Evolutionary conservation across 2,888 invertebrate species (phyloP).

Genomic region (Oeneis ivallda): DNA sequence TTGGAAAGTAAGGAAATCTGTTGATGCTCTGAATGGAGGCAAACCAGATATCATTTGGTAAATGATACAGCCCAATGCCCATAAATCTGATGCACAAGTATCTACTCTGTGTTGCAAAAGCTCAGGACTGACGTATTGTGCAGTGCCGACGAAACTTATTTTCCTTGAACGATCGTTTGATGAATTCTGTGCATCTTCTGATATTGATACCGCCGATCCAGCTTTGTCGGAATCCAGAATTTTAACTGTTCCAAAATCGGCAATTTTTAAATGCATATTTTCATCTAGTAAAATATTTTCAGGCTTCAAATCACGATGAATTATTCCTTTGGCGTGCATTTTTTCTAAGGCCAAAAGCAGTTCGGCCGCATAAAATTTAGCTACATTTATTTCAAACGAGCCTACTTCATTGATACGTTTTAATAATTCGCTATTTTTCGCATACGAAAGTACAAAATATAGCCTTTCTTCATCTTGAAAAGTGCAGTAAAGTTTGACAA

Average conservation of each 20-base stretch:
- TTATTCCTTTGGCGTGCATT: conserved; percentile 92
- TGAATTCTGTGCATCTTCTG: conserved; percentile 53
- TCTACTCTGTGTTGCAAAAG: conserved; percentile 90
- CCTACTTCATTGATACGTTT: conserved; percentile 95
- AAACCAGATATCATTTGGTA: conserved; percentile 98
- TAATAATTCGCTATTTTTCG: conserved; percentile 96
- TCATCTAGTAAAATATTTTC: conserved; percentile 98
- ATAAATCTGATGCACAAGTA: conserved; percentile 92
- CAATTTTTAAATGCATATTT: conserved; percentile 97
- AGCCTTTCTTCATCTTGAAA: conserved; percentile 96
- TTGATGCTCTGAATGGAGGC: conserved; percentile 95
- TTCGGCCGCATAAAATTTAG: conserved; percentile 97
- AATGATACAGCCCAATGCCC: conserved; percentile 98
- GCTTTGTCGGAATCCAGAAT: conserved; percentile 82
- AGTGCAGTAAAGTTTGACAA: conserved; percentile 96
- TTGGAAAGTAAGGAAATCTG: conserved; percentile 97
- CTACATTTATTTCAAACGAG: conserved; percentile 93
- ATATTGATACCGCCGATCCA: conserved; percentile 44
- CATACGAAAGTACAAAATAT: conserved; percentile 97
- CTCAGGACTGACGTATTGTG: conserved; percentile 99
- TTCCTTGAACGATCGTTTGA: conserved; percentile 81
- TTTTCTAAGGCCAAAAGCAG: conserved; percentile 95
- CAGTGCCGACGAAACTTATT: conserved; percentile 98
- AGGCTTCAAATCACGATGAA: conserved; percentile 98
- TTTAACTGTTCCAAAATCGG: conserved; percentile 98